phyloP scores from a whole-genome alignment of 2,888 invertebrate species.

The Helleia helle region DNA sequence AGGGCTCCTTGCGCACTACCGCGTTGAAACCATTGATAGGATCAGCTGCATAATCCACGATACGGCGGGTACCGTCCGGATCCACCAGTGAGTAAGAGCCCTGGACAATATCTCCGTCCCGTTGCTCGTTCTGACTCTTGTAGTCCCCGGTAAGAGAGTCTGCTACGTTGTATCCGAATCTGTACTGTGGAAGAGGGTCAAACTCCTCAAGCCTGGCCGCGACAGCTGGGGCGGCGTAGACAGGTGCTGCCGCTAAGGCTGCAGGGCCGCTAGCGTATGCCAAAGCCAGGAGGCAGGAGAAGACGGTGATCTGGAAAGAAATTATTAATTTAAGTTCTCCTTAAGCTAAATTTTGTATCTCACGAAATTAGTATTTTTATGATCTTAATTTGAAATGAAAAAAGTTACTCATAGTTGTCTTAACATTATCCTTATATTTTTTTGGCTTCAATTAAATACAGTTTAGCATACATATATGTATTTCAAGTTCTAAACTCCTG shows the following conservation, averaged over 20 bases:
- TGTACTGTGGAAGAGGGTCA: slow-evolving; percentile 75
- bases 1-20: slow-evolving; percentile 53
- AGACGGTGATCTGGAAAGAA: slow-evolving; percentile 47
- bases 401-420: too few relatives aligned
- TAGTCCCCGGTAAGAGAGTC: slow-evolving; percentile 62
- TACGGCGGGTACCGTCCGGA: slow-evolving; percentile 53
- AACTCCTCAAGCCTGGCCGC: slow-evolving; percentile 55
- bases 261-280: slow-evolving; percentile 46
- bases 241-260: slow-evolving; percentile 37
- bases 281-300: slow-evolving; percentile 51
- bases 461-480: too few relatives aligned
- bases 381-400: too few relatives aligned
- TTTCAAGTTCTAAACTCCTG: too few relatives aligned
- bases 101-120: slow-evolving; percentile 70
- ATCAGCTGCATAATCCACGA: slow-evolving; percentile 57
- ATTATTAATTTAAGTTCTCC: too few relatives aligned
- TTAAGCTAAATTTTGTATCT: too few relatives aligned
- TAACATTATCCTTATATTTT: too few relatives aligned
- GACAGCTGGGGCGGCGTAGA: slow-evolving; percentile 34
- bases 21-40: slow-evolving; percentile 59
- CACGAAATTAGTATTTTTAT: too few relatives aligned
- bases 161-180: slow-evolving; percentile 56
- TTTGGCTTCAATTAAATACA: too few relatives aligned
- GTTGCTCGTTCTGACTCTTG: slow-evolving; percentile 63
- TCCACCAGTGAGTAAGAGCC: slow-evolving; percentile 59